Evolutionary conservation across 64 coral and sea anemone genomes (phyloP), one percentile per base, ranked within the genome.

Genomic region (Trachythela sp.): DNA sequence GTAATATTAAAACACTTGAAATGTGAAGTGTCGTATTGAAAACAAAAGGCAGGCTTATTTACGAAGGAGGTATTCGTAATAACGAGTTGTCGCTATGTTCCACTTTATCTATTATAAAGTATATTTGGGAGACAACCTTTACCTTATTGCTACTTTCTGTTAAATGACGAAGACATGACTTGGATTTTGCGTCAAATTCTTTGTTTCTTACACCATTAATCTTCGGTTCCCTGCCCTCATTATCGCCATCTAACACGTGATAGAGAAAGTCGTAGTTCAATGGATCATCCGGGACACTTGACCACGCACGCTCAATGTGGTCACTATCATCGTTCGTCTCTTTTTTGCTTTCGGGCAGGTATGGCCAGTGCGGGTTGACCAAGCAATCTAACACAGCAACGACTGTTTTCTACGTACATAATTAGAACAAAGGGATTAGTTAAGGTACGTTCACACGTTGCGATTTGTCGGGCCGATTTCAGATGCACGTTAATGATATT

Each of bases 251-350:
- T 52, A 97, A 51, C 60, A 97, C 39, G 37, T 97, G 90, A 68
- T 97, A 97, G 38, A 94, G 36, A 85, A 97, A 97, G 33, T 97
- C 84, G 22, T 97, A 97, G 40, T 92, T 92, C 71, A 97, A 33
- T 4, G 95, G 95, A 84, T 97, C 92, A 88, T 97, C 95, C 27
- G 95, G 95, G 83, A 94, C 92, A 75, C 95, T 97, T 8, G 90
- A 92, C 92, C 92, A 94, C 2, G 95, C 92, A 24, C 48, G 60
- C 49, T 92, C 93, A 83, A 97, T 94, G 14, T 85, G 37, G 13
- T 90, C 52, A 33, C 90, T 58, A 48, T 92, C 88, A 26, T 85
- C 68, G 29, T 91, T 76, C 8, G 54, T 60, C 14, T 36, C 84
- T 0, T 70, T 76, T n/a, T 94, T 94, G 45, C 92, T 92, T 33